Conservation (phyloP, 2,113 vertebrate species). For the Leptocoma aspasia region DNA sequence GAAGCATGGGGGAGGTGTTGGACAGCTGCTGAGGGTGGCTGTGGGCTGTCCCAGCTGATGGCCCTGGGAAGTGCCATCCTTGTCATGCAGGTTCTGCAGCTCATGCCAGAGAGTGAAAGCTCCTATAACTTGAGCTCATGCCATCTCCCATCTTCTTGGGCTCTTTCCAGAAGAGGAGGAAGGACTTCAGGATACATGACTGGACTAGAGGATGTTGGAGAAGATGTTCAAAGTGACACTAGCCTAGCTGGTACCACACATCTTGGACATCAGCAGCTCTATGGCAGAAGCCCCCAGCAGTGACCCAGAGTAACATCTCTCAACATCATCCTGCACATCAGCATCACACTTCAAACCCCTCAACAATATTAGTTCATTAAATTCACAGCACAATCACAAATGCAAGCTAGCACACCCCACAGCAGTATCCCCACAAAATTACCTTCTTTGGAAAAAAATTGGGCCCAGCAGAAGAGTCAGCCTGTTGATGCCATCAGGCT, state of each 20-base stretch:
- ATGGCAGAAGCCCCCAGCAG: not conserved
- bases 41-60: not conserved
- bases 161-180: not conserved
- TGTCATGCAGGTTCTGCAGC: not conserved
- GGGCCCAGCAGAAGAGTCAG: not conserved
- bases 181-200: not conserved
- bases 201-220: not conserved
- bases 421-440: not conserved
- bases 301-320: not conserved
- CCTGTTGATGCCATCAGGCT: not conserved
- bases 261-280: not conserved
- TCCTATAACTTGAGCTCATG: not conserved
- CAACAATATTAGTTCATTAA: not conserved
- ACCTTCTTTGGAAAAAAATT: not conserved
- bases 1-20: accelerated
- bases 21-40: not conserved
- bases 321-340: accelerated
- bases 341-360: not conserved
- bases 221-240: not conserved
- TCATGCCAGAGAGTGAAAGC: not conserved
- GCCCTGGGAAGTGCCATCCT: not conserved
- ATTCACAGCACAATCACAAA: not conserved
- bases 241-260: accelerated
- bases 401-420: not conserved
- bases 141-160: not conserved